Base-by-base conservation (phyloP, 2,888 invertebrate genomes). In the Acleris sparsana region DNA sequence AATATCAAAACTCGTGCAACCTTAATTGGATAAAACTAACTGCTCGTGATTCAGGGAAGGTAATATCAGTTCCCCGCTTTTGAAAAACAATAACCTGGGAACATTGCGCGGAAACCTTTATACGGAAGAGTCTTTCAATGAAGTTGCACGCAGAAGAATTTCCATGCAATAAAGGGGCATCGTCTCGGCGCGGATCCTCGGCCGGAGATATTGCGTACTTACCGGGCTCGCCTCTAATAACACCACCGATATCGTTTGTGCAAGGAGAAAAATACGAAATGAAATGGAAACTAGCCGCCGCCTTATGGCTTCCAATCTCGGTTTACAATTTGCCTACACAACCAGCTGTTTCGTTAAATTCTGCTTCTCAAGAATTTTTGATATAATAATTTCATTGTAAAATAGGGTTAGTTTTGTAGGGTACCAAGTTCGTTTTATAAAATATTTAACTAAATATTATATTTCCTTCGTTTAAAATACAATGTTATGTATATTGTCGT, bases 61-160 rank as follows among this genome's bases (percentile, higher is more conserved):
- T 84, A 89, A 91, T 88, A 88, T 84, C 85, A 85, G 83, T 82
- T 83, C 79, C 76, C 75, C 85, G 85, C 86, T 87, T 88, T 89
- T 85, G 88, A 88, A 89, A 90, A 92, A 92, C 92, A 92, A 92
- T 92, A 92, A 89, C 86, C 85, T 75, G 77, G 82, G 86, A 87
- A 86, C 86, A 89, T 86, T 81, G 85, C 84, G 79, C 80, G 82
- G 87, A 81, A 86, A 85, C 86, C 88, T 88, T 88, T 90, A 88
- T 85, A 88, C 87, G 86, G 88, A 89, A 88, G 87, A 85, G 86
- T 84, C 83, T 81, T 84, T 85, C 88, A 87, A 91, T 92, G 90
- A 87, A 92, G 88, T 90, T 91, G 92, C 89, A 91, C 88, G 85
- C 83, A 85, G 82, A 88, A 86, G 89, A 87, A 90, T 92, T 89